Evolutionary conservation across 2,888 invertebrate genomes (phyloP), one percentile per base, ranked within the genome.

Genomic region (Ephialtes manifestator): DNA sequence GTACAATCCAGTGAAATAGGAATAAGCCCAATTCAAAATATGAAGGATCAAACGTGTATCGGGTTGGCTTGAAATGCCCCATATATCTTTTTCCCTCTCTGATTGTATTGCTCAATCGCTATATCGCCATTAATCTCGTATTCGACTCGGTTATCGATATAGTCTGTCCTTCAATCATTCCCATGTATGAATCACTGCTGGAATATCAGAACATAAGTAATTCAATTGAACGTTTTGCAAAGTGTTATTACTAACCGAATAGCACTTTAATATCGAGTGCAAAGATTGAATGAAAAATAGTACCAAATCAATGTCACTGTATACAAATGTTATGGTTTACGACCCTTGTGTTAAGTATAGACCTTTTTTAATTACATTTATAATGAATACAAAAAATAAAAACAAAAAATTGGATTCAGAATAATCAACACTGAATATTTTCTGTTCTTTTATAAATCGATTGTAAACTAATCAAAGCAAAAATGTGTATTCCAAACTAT

Each of bases 101-200:
- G 65, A 24, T 24, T 75, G 39, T 31, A 72, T 31, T 46, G 48
- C 18, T 53, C 35, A 53, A 75, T 76, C 46, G 48, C 48, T 39
- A 15, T 70, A 74, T 70, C 74, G 60, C 70, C 70, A 77, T 81
- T 74, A 81, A 78, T 78, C 67, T 74, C 58, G 55, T 63, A 78
- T 68, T 70, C 55, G 55, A 79, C 68, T 82, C 78, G 65, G 82
- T 75, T 78, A 79, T 85, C 75, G 81, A 81, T 85, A 78, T 65
- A 55, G 65, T 18, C 65, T 7, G 65, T 11, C 58, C 71, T 70
- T 75, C 65, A 35, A 46, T 53, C 43, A 35, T 24, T 63, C 31
- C 7, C 10, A 43, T 60, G 35, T 35, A 78, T 39, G 60, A 53
- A 79, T 75, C 28, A 46, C 31, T 72, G 2, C 35, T 11, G 48